Conservation (phyloP, 2,888 invertebrate species). For the Macrosoma leucophasiata region DNA sequence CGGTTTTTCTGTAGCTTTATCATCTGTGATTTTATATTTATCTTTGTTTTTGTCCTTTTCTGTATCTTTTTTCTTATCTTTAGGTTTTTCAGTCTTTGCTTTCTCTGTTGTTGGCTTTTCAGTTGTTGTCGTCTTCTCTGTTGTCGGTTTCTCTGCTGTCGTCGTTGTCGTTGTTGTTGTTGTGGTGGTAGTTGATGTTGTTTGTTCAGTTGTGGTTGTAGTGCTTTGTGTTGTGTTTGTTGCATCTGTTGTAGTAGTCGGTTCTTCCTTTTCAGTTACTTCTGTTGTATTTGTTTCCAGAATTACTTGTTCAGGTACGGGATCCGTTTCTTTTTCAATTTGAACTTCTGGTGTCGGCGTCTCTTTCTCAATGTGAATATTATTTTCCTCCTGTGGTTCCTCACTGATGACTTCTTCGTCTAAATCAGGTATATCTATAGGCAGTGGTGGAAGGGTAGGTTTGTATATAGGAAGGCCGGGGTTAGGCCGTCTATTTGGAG, state of each 20-base stretch:
- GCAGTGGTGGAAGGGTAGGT: conserved; percentile 72
- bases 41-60: conserved; percentile 56
- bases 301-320: conserved; percentile 31
- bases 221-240: conserved; percentile 36
- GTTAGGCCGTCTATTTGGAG: conserved; percentile 67
- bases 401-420: conserved; percentile 57
- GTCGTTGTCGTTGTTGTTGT: conserved; percentile 24
- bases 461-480: conserved; percentile 78
- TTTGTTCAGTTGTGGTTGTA: conserved; percentile 30
- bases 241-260: conserved; percentile 32
- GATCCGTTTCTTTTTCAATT: conserved; percentile 31
- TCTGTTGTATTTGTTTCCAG: conserved; percentile 41
- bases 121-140: conserved; percentile 28
- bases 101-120: conserved; percentile 32
- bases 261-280: conserved; percentile 36
- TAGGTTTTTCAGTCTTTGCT: conserved; percentile 37
- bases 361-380: no score
- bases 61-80: conserved; percentile 56
- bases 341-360: conserved; percentile 37
- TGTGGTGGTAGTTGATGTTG: conserved; percentile 29
- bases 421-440: conserved; percentile 46
- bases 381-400: conserved; percentile 52
- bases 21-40: conserved; percentile 33
- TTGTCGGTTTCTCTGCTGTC: conserved; percentile 34
- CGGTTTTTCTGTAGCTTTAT: conserved; percentile 33